A percentile compares a stretch with the other conserved stretches of the same genome.
Evolutionary conservation across 2,797 vertebrate species (phyloP).

Genomic region (Parauchenoglanis ngamensis): DNA sequence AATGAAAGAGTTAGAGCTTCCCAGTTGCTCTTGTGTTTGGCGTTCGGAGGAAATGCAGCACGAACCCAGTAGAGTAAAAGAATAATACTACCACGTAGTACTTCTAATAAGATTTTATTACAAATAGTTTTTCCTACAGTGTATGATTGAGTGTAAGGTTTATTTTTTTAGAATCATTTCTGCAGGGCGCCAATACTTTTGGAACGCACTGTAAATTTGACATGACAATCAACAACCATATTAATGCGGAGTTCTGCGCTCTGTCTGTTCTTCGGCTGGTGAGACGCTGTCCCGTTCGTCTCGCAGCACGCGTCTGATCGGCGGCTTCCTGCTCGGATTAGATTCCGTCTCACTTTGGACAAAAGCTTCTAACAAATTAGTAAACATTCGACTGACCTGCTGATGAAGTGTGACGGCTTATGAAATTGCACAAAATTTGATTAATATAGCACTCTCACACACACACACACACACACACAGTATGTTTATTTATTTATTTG

Average conservation of each 20-base stretch:
- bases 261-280: neutral
- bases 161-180: neutral
- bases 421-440: neutral
- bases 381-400: neutral
- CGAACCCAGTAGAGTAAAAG: neutral
- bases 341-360: neutral
- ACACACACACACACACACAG: neutral
- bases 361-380: neutral
- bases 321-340: neutral
- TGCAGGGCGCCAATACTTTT: neutral
- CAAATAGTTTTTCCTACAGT: neutral
- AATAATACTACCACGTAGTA: neutral
- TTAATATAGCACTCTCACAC: neutral
- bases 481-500: too few species aligned
- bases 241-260: neutral
- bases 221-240: neutral
- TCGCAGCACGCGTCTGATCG: neutral
- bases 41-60: too few species aligned
- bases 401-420: slow-evolving; percentile 16
- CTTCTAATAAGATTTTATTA: neutral
- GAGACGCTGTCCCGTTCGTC: neutral
- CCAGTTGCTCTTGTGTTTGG: too few species aligned
- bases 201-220: neutral
- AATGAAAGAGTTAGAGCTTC: too few species aligned
- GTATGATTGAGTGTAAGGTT: too few species aligned